Base-by-base conservation (phyloP, 2,797 vertebrate species). In the Lagocephalus sceleratus region DNA sequence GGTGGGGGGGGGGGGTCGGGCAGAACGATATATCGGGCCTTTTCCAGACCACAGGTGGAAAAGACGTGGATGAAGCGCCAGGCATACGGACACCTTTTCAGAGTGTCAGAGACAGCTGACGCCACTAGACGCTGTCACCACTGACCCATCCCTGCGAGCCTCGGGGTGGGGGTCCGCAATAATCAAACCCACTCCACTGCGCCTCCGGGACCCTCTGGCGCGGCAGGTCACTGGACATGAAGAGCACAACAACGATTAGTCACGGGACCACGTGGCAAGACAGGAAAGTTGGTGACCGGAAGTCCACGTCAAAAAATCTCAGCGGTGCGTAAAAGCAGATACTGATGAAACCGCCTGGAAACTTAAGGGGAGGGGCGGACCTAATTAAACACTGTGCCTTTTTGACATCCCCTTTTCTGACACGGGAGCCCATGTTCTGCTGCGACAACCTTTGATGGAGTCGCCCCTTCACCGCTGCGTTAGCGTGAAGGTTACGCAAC, bases 61-160 rank as follows among this genome's bases (percentile, higher is more conserved):
- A 52, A 75, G 81, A 86, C 81, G 57, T 53, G 26, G 57, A 71
- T 66, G 65, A 60, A 76, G 63, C 20, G 9, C 40, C 40, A 15
- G 47, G 20, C 1, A 0, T 41, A 23, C 51, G 20, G 52, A 29
- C 52, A 50, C 74, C 49, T 74, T 54, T 77, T 74, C 77, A 72
- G 22, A 32, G 66, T 78, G 85, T 69, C 84, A 82, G 16, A 22
- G 41, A 64, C 76, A 85, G 79, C 79, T 78, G 70, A 71, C 64
- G 32, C 25, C 16, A 46, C 42, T 5, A 32, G 48, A 21, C 41
- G 44, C 39, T 38, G 5, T 40, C 32, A 44, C 51, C 63, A 15
- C 54, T 63, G 20, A 19, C n/a, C 20, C 12, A 20, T 40, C 16
- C 39, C 16, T n/a, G 39, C n/a, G 32, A 2, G 6, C 38, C 38